Evolutionary conservation across 2,113 vertebrate species (phyloP), one percentile per base, ranked within the genome.

Genomic region (Takifugu flavidus): DNA sequence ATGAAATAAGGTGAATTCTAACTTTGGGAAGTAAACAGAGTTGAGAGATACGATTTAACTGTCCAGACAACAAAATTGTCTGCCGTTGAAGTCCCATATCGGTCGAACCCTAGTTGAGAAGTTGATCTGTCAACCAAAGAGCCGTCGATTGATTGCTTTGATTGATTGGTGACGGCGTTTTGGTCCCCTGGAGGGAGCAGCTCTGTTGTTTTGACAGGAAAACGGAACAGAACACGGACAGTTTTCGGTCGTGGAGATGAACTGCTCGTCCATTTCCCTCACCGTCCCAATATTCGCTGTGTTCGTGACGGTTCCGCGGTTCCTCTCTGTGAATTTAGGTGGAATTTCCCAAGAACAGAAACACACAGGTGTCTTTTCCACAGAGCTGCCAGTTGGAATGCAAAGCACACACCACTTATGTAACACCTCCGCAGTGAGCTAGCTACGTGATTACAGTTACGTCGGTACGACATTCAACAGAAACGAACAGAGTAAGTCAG

Each of bases 101-200:
- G 50, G 75, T 79, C 59, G 0, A 59, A 67, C 51, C 58, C 75
- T 55, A 54, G 59, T 28, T 53, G 13, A 44, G 57, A 13, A 69
- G 45, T 54, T 49, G 59, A 49, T 56, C 61, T 60, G n/a, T 55
- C 58, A 52, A 63, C 84, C 77, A 80, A 70, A 42, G 6, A 49
- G 77, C 82, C 72, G 77, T 75, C 80, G 20, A 49, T 28, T 86
- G 81, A 82, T 84, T 85, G 82, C 54, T 77, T 83, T 76, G 75
- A 84, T 80, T 86, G 83, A 84, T 83, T 86, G 76, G 20, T 4
- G 75, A 82, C 85, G 82, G 83, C 80, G 52, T 53, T 50, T 75
- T 78, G 82, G 77, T 57, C 34, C 65, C 51, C 62, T 69, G 59
- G 0, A 25, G 26, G 52, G 39, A 6, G 70, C 66, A 76, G 72